Base-by-base conservation (phyloP, 2,797 vertebrate species). In the Hippopotamyrus pictus region DNA sequence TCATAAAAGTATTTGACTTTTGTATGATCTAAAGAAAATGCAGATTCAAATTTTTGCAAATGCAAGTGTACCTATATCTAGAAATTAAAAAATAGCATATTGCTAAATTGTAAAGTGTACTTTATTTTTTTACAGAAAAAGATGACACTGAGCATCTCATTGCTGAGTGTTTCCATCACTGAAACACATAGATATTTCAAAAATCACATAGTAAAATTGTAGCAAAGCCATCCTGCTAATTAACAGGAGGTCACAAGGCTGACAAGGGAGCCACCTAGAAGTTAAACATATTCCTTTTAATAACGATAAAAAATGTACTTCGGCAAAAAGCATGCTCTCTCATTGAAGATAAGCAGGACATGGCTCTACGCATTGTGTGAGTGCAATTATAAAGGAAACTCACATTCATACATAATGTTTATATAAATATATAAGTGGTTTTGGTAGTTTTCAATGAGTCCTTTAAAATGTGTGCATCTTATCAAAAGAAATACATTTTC, bases 341-440 rank as follows among this genome's bases (percentile, higher is more conserved):
- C 29, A 3, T 87, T 57, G 41, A 86, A 37, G 22, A 25, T 44
- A 14, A 53, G 83, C 83, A 11, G n/a, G 82, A 29, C 48, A 11
- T 22, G 41, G 53, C 25, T n/a, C 48, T 37, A 14, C 7, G 50
- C 50, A 41, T 57, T 57, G 57, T n/a, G 9, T 29, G 12, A 22
- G 48, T 86, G 25, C n/a, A 57, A n/a, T 84, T 84, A 57, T 41
- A 19, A 87, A 86, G 19, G 22, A 57, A 59, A 37, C 51, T 57
- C 86, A 87, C 33, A 87, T 37, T 59, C 86, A 59, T 37, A 29
- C 17, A n/a, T 37, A 29, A 25, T 86, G 22, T 54, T 86, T 86
- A 51, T 51, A 51, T 54, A 86, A 86, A 86, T 73, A 86, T 86
- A 86, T 44, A 87, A 57, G 53, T 87, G 51, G 33, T 87, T 87